Percentiles rank a stretch among this genome's conserved stretches.
Conservation (phyloP, 1,140 invertebrate genomes). For the Conopomorpha cramerella region DNA sequence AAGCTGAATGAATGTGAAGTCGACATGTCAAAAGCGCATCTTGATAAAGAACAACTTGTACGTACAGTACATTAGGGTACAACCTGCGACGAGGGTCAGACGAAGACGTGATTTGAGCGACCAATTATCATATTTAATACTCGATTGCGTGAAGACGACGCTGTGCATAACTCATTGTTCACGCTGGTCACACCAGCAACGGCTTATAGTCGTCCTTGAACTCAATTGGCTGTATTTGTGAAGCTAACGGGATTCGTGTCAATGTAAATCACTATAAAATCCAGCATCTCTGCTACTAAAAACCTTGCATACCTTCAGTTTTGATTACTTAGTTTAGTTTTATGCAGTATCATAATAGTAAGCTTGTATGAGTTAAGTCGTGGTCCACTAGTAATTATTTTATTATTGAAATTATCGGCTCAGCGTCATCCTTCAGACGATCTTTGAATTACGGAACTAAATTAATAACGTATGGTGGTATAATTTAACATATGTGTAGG, state of each 20-base stretch:
- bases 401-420: no score
- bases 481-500: constrained; percentile 11
- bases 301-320: constrained; percentile 10
- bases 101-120: constrained; percentile 21
- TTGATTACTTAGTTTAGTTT: no score
- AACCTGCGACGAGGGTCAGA: no score
- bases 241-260: constrained; percentile 47
- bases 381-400: no score
- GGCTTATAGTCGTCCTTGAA: constrained; percentile 50
- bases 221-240: constrained; percentile 51
- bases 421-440: no score
- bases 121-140: constrained; percentile 52
- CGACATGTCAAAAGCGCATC: no score
- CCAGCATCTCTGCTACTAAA: constrained; percentile 4
- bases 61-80: no score
- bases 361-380: no score
- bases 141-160: constrained; percentile 46
- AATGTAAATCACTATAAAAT: constrained; percentile 39
- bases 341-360: no score
- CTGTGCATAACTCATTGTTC: constrained; percentile 42
- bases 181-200: constrained; percentile 47
- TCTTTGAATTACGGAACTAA: no score
- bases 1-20: no score
- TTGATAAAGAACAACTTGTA: no score
- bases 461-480: constrained; percentile 8